Evolutionary conservation across 2,888 invertebrate species (phyloP).

Genomic region (Holacanthella duospinosa): DNA sequence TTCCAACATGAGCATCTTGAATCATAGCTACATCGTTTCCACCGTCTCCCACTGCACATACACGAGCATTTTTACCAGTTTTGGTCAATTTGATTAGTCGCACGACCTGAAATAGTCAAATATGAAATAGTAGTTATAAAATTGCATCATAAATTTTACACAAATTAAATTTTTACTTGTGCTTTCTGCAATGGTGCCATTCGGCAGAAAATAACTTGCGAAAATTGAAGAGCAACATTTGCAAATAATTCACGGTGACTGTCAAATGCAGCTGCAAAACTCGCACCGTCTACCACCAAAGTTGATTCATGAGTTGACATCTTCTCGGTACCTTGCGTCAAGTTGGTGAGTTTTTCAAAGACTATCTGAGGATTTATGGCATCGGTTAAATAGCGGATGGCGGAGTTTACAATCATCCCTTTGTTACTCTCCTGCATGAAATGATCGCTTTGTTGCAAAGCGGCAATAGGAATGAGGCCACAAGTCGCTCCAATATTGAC

Average conservation of each 20-base stretch:
- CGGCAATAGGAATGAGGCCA: constrained; percentile 54
- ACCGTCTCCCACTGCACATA: constrained; percentile 81
- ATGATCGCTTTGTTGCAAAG: too few relatives aligned
- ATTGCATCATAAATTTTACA: too few relatives aligned
- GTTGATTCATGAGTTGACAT: constrained; percentile 11
- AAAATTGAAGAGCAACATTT: constrained; percentile 58
- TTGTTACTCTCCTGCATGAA: too few relatives aligned
- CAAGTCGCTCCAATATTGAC: constrained; percentile 71
- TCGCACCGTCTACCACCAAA: constrained; percentile 61
- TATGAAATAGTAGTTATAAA: too few relatives aligned
- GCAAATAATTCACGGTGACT: constrained; percentile 54
- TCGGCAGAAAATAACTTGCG: constrained; percentile 77
- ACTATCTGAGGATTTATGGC: too few relatives aligned
- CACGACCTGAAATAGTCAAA: constrained; percentile 77
- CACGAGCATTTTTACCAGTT: constrained; percentile 51
- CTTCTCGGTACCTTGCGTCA: too few relatives aligned
- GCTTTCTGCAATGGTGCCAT: constrained; percentile 84
- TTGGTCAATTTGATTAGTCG: constrained; percentile 60
- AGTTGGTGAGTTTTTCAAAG: too few relatives aligned
- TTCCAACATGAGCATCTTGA: constrained; percentile 88
- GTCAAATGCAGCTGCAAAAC: constrained; percentile 56
- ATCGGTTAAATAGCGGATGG: too few relatives aligned
- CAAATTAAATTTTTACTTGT: constrained; percentile 55
- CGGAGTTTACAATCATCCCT: too few relatives aligned
- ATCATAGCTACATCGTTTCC: constrained; percentile 99